These are phyloP conservation scores for human (Homo sapiens) DNA, from an alignment of 2,113 vertebrate species.

Conservation along the genomic window DNA sequence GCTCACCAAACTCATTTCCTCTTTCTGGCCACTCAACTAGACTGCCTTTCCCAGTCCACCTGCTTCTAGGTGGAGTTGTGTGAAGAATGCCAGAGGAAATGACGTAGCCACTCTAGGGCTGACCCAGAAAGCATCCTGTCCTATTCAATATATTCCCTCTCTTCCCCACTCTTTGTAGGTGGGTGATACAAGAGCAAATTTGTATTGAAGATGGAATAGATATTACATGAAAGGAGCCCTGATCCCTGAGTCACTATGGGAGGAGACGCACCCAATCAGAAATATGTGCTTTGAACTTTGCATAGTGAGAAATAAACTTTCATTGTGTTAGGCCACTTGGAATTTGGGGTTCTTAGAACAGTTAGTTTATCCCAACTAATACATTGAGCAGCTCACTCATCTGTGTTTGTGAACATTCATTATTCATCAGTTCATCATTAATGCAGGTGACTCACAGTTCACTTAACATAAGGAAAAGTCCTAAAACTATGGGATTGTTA, in stretches of 20 bases:
- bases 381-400: neutral
- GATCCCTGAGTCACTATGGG: neutral
- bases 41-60: neutral
- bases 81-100: neutral
- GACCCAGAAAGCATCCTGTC: neutral
- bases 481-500: neutral
- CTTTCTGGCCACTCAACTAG: neutral
- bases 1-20: neutral
- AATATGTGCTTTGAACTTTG: neutral
- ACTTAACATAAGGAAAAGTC: neutral
- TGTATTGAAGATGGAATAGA: neutral
- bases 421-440: conserved; percentile 22
- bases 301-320: neutral
- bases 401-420: neutral
- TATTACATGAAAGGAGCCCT: neutral
- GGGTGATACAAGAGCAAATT: neutral
- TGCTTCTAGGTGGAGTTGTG: neutral
- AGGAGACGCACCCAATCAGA: neutral
- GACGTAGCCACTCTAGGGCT: rapidly evolving
- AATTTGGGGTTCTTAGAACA: neutral
- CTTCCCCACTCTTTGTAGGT: neutral
- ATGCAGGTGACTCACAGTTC: conserved; percentile 62
- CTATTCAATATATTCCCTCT: neutral
- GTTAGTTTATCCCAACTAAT: neutral
- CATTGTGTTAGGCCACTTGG: neutral